Evolutionary conservation across 2,888 invertebrate species (phyloP), one percentile per base, ranked within the genome.

Genomic region (Watsonalla cultraria): DNA sequence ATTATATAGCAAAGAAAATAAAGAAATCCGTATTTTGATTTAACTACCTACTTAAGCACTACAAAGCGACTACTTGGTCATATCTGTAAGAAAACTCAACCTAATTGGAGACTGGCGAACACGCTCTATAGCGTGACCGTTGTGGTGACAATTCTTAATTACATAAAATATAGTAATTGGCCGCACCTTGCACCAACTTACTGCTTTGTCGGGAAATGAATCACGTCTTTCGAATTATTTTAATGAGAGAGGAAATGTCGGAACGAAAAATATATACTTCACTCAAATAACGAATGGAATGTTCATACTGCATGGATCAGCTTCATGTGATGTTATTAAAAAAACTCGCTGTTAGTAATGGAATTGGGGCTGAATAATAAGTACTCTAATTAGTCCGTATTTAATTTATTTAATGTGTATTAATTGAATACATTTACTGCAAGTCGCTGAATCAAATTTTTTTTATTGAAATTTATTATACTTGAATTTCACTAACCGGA

Each of bases 91-190:
- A 76, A 42, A 78, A 70, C 64, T 65, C 62, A 52, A 66, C 60
- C 73, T 80, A 80, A 82, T 83, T 82, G 76, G 76, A 70, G 69
- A 74, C 68, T 65, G 65, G 68, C 60, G 54, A 64, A 67, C 82
- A 82, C 80, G 83, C 81, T 63, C 81, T 59, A 52, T 72, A 67
- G 81, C 81, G 82, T 82, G 82, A 76, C 79, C 62, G 59, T 62
- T 56, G 67, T 74, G 77, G 80, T 82, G 82, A 82, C 81, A 81
- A 80, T 78, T 76, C 76, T 78, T 80, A 81, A 82, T 80, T 79
- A 76, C 71, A 65, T 76, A 70, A 77, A 79, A 69, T 79, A 78
- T 74, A 67, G 74, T 71, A 70, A 72, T 76, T 72, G 71, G 72
- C 66, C 71, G 59, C 64, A 60, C 64, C 60, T 54, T 15, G 37